Base-by-base conservation (phyloP, 2,113 vertebrate species). In the Scophthalmus maximus region DNA sequence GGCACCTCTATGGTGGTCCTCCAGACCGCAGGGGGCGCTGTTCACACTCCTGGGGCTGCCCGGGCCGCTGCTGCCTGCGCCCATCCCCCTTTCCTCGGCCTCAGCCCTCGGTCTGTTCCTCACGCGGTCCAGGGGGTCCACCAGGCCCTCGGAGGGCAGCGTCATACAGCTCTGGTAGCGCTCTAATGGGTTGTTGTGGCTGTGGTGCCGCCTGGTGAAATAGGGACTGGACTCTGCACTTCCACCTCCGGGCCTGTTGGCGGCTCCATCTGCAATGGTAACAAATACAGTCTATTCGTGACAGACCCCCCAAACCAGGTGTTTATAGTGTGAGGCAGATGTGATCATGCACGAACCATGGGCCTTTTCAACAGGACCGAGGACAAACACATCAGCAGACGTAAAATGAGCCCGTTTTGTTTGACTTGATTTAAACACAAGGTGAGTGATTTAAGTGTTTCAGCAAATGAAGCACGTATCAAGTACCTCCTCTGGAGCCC, bases 91-190 rank as follows among this genome's bases (percentile, higher is more conserved):
- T 14, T 87, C 83, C 40, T 73, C 73, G 0, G 36, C 78, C 29
- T 72, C 69, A 7, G 22, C 76, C 63, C 47, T 83, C 63, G n/a
- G 34, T 27, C 42, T 56, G 51, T 27, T 69, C 3, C 66, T 34
- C 8, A 85, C 68, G 18, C 42, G 20, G 20, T 89, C 84, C 78
- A 76, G 67, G 0, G 76, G 68, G 11, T 91, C 88, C n/a, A 78
- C 73, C 23, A 82, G 61, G 2, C 88, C 83, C 6, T 87, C 51
- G 0, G 87, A 73, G 63, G 82, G 87, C 72, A 95, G 89, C 7
- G 93, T 88, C 68, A 94, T 70, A 40, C 94, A 95, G 84, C 95
- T 95, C 44, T 93, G 93, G 84, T 95, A 95, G 44, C 89, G 93
- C 32, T 94, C 91, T 0, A 79, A 51, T 2, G 86, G 85, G 22